Base-by-base conservation (phyloP, 1,140 invertebrate genomes). In the Pseudomyrmex cubaensis region DNA sequence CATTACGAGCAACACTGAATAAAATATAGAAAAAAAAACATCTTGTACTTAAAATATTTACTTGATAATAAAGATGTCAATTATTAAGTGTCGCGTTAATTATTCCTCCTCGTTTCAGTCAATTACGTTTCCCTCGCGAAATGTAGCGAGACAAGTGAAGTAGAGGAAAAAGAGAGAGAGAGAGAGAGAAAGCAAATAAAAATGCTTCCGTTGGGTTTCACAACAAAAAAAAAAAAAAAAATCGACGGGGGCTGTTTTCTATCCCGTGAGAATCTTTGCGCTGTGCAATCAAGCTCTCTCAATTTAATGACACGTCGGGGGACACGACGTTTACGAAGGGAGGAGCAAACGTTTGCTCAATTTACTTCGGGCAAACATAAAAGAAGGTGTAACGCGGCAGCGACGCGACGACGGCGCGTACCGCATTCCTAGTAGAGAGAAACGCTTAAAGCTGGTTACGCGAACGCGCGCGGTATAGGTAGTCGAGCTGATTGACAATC, bases 261-360 rank as follows among this genome's bases (percentile, higher is more conserved):
- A 10, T 10, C 10, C 9, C 1, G 52, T 15, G 35, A 66, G 48
- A 77, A 77, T 78, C 63, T 44, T 78, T 69, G 52, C 52, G 52
- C n/a, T 8, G 5, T 63, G 46, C 50, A 76, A 56, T 25, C 52
- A 61, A 69, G 61, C 54, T 22, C n/a, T 35, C 20, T 63, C 56
- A 50, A 75, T 15, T 84, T 84, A 87, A 87, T 63, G 74, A 80
- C n/a, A 70, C 46, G 57, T 87, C 74, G 61, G 0, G 10, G 9
- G 25, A 35, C 1, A 35, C 63, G 62, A 85, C 63, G 50, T 54
- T 44, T 52, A 35, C 5, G 50, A 75, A 35, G 35, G 20, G 48
- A 76, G 5, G 35, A 61, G 72, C 13, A 74, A 76, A 85, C 54
- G 54, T 77, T 82, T 46, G 66, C 48, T 76, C 66, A 54, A 75